Percentiles rank a stretch among this genome's conserved stretches.
Conservation (phyloP, 2,888 invertebrate species). For the Pandemis heparana region DNA sequence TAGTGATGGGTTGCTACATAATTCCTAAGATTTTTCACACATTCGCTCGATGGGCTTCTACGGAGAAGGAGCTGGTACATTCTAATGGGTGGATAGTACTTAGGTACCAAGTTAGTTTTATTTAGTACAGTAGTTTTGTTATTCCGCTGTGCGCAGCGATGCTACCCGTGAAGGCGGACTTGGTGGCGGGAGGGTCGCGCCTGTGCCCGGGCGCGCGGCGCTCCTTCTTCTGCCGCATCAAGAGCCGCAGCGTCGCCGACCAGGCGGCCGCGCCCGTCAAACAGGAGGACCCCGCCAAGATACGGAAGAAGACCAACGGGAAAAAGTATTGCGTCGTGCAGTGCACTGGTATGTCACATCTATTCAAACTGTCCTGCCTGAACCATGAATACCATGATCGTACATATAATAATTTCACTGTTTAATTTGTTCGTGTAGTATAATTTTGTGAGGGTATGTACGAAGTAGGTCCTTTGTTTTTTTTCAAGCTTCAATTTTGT, state of each 20-base stretch:
- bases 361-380: neutral
- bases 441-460: no score
- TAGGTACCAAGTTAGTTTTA: no score
- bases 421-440: no score
- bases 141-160: conserved; percentile 87
- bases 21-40: no score
- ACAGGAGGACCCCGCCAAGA: conserved; percentile 90
- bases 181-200: conserved; percentile 90
- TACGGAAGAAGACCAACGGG: conserved; percentile 89
- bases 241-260: conserved; percentile 86
- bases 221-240: conserved; percentile 98
- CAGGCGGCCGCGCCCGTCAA: conserved; percentile 77
- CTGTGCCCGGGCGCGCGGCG: conserved; percentile 95
- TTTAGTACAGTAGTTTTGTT: neutral
- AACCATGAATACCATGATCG: no score
- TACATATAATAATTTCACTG: no score
- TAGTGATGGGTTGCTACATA: no score
- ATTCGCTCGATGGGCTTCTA: no score
- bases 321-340: conserved; percentile 95
- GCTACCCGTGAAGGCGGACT: conserved; percentile 95
- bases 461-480: no score
- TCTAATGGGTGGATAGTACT: no score
- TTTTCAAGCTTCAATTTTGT: no score
- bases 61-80: no score
- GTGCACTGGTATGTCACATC: conserved; percentile 88